phyloP scores from a whole-genome alignment of 2,888 invertebrate species.

The Malthinus seriepunctatus region DNA sequence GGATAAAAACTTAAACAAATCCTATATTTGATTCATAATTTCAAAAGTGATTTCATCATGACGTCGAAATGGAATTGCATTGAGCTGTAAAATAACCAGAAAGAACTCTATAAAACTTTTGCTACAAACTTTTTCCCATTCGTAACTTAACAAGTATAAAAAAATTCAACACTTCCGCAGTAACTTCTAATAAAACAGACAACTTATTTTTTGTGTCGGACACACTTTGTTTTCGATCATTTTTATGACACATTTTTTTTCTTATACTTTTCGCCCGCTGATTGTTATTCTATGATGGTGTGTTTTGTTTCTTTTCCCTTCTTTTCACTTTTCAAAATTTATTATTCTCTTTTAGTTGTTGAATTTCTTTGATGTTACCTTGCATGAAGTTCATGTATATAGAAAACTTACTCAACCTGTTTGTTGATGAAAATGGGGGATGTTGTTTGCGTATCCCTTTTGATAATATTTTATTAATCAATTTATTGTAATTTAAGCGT shows the following conservation, averaged over 20 bases:
- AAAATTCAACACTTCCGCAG: constrained; percentile 32
- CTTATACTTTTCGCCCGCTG: constrained; percentile 40
- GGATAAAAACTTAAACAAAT: background rate
- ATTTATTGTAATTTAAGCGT: no score
- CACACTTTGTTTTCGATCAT: constrained; percentile 46
- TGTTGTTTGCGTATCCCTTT: no score
- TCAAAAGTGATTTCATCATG: constrained; percentile 7
- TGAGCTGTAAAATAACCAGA: constrained; percentile 29
- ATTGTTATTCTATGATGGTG: constrained; percentile 47
- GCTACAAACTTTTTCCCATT: constrained; percentile 30
- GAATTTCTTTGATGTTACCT: constrained; percentile 47
- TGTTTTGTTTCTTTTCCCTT: constrained; percentile 44
- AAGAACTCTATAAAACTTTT: constrained; percentile 24
- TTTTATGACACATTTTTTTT: constrained; percentile 44
- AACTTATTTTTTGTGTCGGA: constrained; percentile 36
- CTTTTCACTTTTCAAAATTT: constrained; percentile 44
- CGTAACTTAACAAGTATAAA: constrained; percentile 31
- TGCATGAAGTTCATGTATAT: constrained; percentile 35
- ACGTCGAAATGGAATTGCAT: constrained; percentile 26
- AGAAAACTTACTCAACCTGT: constrained; percentile 30
- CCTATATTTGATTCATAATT: constrained; percentile 6
- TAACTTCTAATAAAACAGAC: constrained; percentile 36
- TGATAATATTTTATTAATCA: no score
- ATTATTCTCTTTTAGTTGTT: constrained; percentile 49
- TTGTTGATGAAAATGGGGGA: constrained; percentile 10